Base-by-base conservation (phyloP, 2,113 vertebrate species). In the Psammodynastes pulverulentus region DNA sequence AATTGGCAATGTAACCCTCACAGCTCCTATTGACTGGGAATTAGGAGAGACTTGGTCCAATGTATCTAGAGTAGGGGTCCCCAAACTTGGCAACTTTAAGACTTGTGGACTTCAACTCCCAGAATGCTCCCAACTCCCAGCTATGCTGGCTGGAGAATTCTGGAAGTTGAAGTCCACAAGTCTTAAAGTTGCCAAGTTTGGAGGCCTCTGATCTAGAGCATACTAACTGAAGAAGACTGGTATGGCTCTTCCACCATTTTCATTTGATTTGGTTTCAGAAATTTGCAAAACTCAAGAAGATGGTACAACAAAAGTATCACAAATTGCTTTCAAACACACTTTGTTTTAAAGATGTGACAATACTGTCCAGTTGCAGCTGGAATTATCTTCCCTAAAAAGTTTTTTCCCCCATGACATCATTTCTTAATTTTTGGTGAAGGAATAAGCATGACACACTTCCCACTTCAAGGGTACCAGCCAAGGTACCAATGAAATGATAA, bases 171-270 rank as follows among this genome's bases (percentile, higher is more conserved):
- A n/a, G n/a, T n/a, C n/a, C n/a, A n/a, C n/a, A n/a, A n/a, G n/a
- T n/a, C n/a, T n/a, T n/a, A n/a, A n/a, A n/a, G n/a, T n/a, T n/a
- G n/a, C n/a, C n/a, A n/a, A n/a, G n/a, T n/a, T n/a, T n/a, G n/a
- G n/a, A n/a, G n/a, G n/a, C n/a, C n/a, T n/a, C n/a, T n/a, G n/a
- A n/a, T n/a, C n/a, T n/a, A 26, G 24, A 85, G 23, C 0, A 21
- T 45, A 85, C 45, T 21, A 85, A 45, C 29, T 52, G 7, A 29
- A n/a, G 15, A 3, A 17, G 29, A 4, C 0, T 52, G 9, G 15
- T 2, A 8, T 49, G 23, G 43, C 48, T 19, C 23, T 52, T 24
- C 10, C 21, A 39, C 49, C 45, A 1, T 0, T 0, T 12, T 43
- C 13, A n/a, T 45, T 58, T 48, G 29, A 6, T 43, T 91, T 8